phyloP scores from a whole-genome alignment of 1,140 invertebrate genomes.

The Helicoverpa armigera region DNA sequence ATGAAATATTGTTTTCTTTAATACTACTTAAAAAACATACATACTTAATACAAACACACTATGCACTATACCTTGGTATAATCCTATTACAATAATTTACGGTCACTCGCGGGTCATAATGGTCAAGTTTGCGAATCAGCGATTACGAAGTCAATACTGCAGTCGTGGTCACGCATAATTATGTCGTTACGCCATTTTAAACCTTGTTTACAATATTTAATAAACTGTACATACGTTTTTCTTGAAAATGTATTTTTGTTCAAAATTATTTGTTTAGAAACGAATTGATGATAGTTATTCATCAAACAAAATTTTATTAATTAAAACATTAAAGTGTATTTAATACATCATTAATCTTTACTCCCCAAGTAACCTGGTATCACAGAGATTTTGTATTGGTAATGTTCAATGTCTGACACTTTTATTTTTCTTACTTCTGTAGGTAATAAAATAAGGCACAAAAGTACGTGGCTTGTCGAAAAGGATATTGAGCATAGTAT shows the following conservation, averaged over 20 bases:
- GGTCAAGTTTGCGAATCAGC: slow-evolving; percentile 28
- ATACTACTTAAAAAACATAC: too few species aligned
- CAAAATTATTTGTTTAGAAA: neutral
- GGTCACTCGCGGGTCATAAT: slow-evolving; percentile 17
- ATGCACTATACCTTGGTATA: neutral
- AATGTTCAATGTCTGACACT: too few species aligned
- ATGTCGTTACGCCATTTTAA: neutral
- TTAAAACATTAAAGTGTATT: too few species aligned
- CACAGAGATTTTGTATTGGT: too few species aligned
- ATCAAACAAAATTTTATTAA: neutral
- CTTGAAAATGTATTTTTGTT: neutral
- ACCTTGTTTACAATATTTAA: neutral
- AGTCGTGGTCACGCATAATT: slow-evolving; percentile 24
- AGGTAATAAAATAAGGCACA: too few species aligned
- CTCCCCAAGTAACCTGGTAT: too few species aligned
- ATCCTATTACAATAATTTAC: slow-evolving; percentile 2
- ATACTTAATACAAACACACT: neutral
- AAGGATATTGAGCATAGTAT: too few species aligned
- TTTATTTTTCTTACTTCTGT: too few species aligned
- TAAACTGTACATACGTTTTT: neutral
- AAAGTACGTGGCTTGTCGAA: too few species aligned
- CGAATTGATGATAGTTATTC: neutral
- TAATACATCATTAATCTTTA: too few species aligned
- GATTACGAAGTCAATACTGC: neutral
- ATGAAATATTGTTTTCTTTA: too few species aligned